Base-by-base conservation (phyloP, 2,113 vertebrate genomes). In the Phyllostomus discolor region DNA sequence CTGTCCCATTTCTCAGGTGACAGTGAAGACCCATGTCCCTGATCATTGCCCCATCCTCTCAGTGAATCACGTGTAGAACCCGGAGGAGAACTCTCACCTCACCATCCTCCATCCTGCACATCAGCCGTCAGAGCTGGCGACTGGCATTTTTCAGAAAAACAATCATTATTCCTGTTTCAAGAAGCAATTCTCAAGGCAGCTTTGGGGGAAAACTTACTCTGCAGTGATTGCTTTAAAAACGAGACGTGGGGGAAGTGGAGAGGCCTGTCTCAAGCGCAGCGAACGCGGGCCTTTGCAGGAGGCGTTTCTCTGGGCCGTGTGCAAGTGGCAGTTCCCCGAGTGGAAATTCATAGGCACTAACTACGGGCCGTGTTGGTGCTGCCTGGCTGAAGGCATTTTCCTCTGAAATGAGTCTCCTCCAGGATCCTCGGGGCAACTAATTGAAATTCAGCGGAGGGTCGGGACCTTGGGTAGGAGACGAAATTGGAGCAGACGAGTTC, bases 221-320 rank as follows among this genome's bases (percentile, higher is more conserved):
- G 82, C 83, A 89, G 87, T 93, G 96, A 97, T 96, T 93, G 92
- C 95, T 96, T 93, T 96, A 93, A 97, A 96, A 97, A 97, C 91
- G 83, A 97, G 93, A 93, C 93, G 88, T 95, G 87, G 73, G 79
- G 86, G 79, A 93, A 97, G 81, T 59, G 72, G n/a, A 95, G 90
- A 96, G 50, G 57, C 76, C 78, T 84, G 76, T 97, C 94, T 95
- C 52, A 66, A 91, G 86, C 31, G 28, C 16, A 9, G 82, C 93
- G 86, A 38, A 89, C 81, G 38, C 10, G 66, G 87, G 72, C 90
- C 82, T 72, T 78, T 17, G 1, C 70, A 7, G 43, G 85, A 93
- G 95, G 88, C 28, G 1, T 96, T 89, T 91, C 92, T 72, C 57
- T n/a, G 81, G 83, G 83, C 73, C 90, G 17, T 0, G 0, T 52